Percentiles rank a stretch among this genome's conserved stretches.
Conservation (phyloP, 2,888 invertebrate species). For the Hypolimnas misippus region DNA sequence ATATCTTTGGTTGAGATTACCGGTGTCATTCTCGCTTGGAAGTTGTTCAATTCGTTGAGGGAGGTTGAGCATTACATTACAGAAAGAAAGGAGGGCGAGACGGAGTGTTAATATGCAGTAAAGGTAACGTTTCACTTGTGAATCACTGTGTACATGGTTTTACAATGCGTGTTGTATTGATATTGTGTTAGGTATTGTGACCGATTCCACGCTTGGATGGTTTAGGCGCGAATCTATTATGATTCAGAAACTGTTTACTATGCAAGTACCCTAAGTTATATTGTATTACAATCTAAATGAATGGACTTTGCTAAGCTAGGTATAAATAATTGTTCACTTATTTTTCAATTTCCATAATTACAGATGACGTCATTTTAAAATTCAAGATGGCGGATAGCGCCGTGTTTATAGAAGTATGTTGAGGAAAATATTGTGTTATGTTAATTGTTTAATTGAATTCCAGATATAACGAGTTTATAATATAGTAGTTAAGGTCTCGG, state of each 20-base stretch:
- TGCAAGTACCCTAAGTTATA: neutral
- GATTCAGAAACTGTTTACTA: neutral
- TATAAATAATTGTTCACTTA: slow-evolving; percentile 15
- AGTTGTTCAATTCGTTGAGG: slow-evolving; percentile 68
- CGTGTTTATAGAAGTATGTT: slow-evolving; percentile 21
- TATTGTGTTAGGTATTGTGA: slow-evolving; percentile 25
- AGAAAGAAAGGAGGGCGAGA: slow-evolving; percentile 77
- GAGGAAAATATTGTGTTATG: slow-evolving; percentile 21
- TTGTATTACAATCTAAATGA: too few relatives aligned
- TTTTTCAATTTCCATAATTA: slow-evolving; percentile 14
- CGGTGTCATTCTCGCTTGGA: slow-evolving; percentile 72
- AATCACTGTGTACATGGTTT: slow-evolving; percentile 20
- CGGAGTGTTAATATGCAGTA: slow-evolving; percentile 68
- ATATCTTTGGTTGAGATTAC: slow-evolving; percentile 70
- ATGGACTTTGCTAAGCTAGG: slow-evolving; percentile 10
- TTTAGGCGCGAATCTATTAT: slow-evolving; percentile 23
- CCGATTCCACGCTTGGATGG: slow-evolving; percentile 31
- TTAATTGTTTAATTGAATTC: slow-evolving; percentile 16
- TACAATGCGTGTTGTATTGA: slow-evolving; percentile 14
- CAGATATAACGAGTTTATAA: slow-evolving; percentile 5
- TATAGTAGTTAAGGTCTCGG: slow-evolving; percentile 12
- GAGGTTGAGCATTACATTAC: slow-evolving; percentile 79
- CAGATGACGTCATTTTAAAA: slow-evolving; percentile 27
- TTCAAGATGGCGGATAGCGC: slow-evolving; percentile 32
- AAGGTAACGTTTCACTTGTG: slow-evolving; percentile 42